Percentiles rank a stretch among this genome's conserved stretches.
phyloP scores from a whole-genome alignment of 2,113 vertebrate species.

The Physeter macrocephalus region DNA sequence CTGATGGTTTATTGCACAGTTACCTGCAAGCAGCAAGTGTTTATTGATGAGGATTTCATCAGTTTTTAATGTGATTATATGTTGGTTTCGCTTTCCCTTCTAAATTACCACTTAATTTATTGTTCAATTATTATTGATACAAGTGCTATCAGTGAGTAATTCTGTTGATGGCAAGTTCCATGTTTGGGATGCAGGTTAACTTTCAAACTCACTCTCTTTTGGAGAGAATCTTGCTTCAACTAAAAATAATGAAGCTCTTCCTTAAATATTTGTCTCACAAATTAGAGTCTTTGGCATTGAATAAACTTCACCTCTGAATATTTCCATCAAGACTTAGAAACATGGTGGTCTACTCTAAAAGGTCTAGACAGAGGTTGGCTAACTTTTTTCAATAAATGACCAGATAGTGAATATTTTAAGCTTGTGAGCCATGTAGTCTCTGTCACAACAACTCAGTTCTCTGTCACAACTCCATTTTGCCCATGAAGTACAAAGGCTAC shows the following conservation, averaged over 20 bases:
- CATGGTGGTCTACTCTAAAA: not conserved
- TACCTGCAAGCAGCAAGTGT: not conserved
- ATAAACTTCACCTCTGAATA: not conserved
- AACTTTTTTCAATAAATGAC: not conserved
- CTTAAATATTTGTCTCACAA: not conserved
- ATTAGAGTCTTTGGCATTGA: not conserved
- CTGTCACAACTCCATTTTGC: not conserved
- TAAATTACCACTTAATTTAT: constrained; percentile 40
- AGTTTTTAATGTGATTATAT: not conserved
- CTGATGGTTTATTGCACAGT: not conserved
- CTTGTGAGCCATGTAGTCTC: not conserved
- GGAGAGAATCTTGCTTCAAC: not conserved
- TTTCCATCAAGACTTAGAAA: constrained; percentile 1
- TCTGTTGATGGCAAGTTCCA: not conserved
- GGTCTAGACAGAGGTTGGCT: not conserved
- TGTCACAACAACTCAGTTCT: not conserved
- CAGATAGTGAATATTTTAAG: not conserved
- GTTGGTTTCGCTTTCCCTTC: constrained; percentile 29
- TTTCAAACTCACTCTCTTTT: constrained; percentile 9
- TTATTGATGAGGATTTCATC: constrained; percentile 31
- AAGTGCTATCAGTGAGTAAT: not conserved
- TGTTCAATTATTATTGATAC: constrained; percentile 40
- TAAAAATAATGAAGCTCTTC: not conserved
- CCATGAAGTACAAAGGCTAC: not conserved
- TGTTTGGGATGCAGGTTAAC: not conserved